Evolutionary conservation across 2,797 vertebrate species (phyloP), one percentile per base, ranked within the genome.

Genomic region (Cottoperca gobio): DNA sequence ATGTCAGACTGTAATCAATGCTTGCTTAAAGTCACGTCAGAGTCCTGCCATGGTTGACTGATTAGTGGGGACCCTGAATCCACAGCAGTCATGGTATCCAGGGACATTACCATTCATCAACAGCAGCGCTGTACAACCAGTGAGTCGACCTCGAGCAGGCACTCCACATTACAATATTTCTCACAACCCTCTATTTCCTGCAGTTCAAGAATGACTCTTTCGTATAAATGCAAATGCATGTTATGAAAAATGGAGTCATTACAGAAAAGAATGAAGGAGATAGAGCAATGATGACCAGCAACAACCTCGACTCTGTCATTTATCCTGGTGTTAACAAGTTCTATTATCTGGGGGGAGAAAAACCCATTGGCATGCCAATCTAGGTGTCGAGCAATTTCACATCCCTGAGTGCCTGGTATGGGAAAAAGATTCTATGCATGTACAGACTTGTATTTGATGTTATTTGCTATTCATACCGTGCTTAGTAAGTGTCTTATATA

Each of bases 51-150:
- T 48, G 42, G 42, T 21, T 37, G 33, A 35, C 73, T 43, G 59
- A 79, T 84, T 73, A 80, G 62, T 3, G 8, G 13, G 23, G 40
- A 83, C 77, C 84, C 75, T 80, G 88, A 88, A 91, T 90, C 82
- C 92, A 65, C 19, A 5, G 50, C 71, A 89, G 84, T 85, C 75
- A 81, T 43, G 8, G 28, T 58, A 35, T 50, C 60, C 21, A 28
- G 17, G 16, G 73, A 75, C 64, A 33, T 19, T 11, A 39, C 37
- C 70, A 74, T 88, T 86, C 39, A 82, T 86, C 61, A 82, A 67
- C 64, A 60, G 49, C 60, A 70, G 49, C 37, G 23, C 49, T 60
- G 31, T 40, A 49, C 26, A 62, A 81, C 31, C 73, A 73, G 50
- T 13, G 21, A 33, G 8, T 76, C 33, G 9, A 46, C 66, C 53